Conservation (phyloP, 2,888 invertebrate species). For the Drosophila mayaguana region DNA sequence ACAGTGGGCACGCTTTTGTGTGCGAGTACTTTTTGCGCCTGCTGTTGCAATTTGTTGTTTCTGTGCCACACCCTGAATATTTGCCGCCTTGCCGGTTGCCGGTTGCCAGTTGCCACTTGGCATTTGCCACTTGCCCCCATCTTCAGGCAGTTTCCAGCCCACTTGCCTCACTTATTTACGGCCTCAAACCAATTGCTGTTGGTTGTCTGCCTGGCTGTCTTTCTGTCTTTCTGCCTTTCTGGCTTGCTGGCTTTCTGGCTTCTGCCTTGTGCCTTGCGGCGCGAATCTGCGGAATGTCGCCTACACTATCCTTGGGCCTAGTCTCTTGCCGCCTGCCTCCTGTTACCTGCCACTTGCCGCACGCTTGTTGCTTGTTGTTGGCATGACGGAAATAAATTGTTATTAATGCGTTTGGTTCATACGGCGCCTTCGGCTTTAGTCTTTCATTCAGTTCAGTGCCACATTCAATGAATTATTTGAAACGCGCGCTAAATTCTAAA, state of each 20-base stretch:
- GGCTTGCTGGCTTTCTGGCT: background rate
- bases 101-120: background rate
- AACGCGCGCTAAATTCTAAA: constrained; percentile 65
- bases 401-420: constrained; percentile 66
- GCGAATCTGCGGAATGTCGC: constrained; percentile 57
- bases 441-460: constrained; percentile 24
- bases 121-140: background rate
- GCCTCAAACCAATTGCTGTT: constrained; percentile 19
- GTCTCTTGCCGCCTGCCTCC: background rate
- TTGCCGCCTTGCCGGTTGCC: background rate
- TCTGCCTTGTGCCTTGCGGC: constrained; percentile 19
- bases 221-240: background rate
- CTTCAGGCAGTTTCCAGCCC: constrained; percentile 12
- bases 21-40: constrained; percentile 52
- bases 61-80: background rate
- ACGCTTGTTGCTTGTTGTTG: constrained; percentile 18
- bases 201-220: background rate
- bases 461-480: constrained; percentile 66
- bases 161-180: constrained; percentile 30
- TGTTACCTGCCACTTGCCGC: constrained; percentile 11
- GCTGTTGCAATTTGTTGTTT: constrained; percentile 62
- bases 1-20: constrained; percentile 58
- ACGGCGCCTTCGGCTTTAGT: constrained; percentile 32
- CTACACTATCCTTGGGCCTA: constrained; percentile 18
- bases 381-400: constrained; percentile 71